Conservation (phyloP, 2,113 vertebrate species). For the Lichenostomus cassidix region DNA sequence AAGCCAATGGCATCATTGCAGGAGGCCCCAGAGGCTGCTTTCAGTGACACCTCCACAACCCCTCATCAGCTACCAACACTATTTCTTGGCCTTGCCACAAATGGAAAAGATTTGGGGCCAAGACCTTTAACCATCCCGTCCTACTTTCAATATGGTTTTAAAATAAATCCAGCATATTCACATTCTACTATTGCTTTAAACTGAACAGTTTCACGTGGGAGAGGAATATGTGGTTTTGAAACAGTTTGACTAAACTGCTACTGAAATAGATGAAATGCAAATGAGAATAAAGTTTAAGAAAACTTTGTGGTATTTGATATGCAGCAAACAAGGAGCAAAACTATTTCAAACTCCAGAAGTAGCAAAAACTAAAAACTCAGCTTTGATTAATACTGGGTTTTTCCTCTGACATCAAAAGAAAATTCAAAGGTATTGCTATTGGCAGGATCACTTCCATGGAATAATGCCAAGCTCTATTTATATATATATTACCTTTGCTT, state of each 20-base stretch:
- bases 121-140: not conserved
- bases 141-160: not conserved
- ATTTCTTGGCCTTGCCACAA: not conserved
- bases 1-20: rapidly evolving
- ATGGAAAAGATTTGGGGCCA: not conserved
- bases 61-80: not conserved
- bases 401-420: not conserved
- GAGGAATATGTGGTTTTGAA: not conserved
- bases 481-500: not conserved
- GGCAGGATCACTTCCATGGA: not conserved
- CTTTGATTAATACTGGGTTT: not conserved
- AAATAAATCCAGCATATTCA: not conserved
- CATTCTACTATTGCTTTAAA: not conserved
- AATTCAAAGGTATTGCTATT: not conserved
- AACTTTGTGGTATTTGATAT: not conserved
- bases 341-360: not conserved
- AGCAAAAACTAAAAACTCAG: not conserved
- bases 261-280: not conserved
- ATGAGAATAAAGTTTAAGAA: not conserved
- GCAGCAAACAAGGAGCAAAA: not conserved
- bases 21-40: rapidly evolving
- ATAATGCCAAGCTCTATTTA: not conserved
- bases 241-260: not conserved
- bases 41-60: not conserved
- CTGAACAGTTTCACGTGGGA: not conserved